Evolutionary conservation across 2,888 invertebrate genomes (phyloP).

Genomic region (Drosophila nr. perissopoda): DNA sequence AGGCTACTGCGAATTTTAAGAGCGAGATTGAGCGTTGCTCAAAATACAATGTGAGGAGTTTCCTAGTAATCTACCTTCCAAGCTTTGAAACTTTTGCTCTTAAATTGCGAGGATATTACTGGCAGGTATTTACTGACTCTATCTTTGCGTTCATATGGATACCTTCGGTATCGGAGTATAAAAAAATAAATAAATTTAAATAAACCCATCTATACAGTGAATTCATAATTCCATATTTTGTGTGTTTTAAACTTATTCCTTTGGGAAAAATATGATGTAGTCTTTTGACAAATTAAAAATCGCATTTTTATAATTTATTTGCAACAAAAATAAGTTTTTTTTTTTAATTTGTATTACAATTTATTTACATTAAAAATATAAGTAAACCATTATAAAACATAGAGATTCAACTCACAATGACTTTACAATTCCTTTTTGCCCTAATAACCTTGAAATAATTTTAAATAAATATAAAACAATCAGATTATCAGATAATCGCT

Average conservation of each 20-base stretch:
- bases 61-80: background rate
- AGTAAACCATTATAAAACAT: background rate
- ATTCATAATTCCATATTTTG: background rate
- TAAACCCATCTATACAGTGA: background rate
- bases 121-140: too few species aligned
- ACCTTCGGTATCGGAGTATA: too few species aligned
- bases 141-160: too few species aligned
- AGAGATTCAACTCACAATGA: background rate
- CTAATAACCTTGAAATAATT: background rate
- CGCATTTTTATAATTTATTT: background rate
- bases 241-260: background rate
- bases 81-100: background rate
- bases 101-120: too few species aligned
- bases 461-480: background rate
- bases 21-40: too few species aligned
- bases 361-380: background rate
- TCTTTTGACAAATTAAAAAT: background rate
- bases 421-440: background rate
- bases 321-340: background rate
- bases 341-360: background rate
- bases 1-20: too few species aligned
- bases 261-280: background rate
- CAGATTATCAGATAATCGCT: background rate
- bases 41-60: background rate
- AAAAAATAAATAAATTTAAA: too few species aligned